phyloP scores from a whole-genome alignment of 2,797 vertebrate genomes.

The Serranus cabrilla region DNA sequence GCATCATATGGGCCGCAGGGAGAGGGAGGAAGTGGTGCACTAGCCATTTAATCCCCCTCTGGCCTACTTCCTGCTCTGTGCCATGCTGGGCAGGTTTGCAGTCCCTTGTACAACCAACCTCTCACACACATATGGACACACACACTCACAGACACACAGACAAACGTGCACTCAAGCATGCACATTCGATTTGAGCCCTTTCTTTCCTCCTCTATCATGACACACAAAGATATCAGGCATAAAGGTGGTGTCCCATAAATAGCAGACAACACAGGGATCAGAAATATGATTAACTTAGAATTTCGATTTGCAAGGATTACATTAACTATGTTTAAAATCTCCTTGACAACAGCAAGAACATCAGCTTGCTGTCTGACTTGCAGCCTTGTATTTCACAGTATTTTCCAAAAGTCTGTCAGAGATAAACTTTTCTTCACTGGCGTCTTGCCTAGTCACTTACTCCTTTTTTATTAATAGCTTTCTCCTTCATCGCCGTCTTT shows the following conservation, averaged over 20 bases:
- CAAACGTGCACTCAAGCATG: background rate
- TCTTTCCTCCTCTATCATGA: background rate
- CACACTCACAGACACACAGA: slow-evolving; percentile 4
- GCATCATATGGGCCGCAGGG: slow-evolving; percentile 46
- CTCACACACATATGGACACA: slow-evolving; percentile 22
- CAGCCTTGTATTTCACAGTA: no score
- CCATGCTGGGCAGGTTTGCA: slow-evolving; percentile 61
- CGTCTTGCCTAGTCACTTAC: no score
- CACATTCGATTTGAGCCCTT: background rate
- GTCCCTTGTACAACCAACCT: slow-evolving; percentile 29
- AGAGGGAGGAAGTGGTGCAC: slow-evolving; percentile 63
- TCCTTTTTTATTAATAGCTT: no score
- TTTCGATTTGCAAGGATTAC: no score
- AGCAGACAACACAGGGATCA: background rate
- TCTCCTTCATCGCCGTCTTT: no score
- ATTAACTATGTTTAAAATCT: no score
- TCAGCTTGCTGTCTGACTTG: no score
- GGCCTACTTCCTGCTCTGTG: slow-evolving; percentile 80
- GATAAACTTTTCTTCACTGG: no score
- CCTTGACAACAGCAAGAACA: no score
- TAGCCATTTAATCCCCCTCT: slow-evolving; percentile 78
- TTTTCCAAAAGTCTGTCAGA: no score
- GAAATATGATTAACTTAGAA: no score
- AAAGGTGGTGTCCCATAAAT: background rate
- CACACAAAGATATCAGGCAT: background rate